Evolutionary conservation across 2,888 invertebrate genomes (phyloP).

Genomic region (Athrips mouffetella): DNA sequence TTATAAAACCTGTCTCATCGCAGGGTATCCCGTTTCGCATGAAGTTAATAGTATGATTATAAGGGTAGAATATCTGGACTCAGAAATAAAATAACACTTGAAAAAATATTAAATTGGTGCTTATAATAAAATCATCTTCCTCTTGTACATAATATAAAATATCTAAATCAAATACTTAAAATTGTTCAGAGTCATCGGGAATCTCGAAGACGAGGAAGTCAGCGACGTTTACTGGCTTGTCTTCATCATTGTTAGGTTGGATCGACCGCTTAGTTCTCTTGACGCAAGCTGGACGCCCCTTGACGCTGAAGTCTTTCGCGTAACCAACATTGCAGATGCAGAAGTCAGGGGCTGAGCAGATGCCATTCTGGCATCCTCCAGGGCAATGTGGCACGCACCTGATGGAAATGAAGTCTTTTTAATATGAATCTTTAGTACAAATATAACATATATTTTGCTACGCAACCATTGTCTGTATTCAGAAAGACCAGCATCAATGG

Average conservation of each 20-base stretch:
- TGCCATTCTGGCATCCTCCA: slow-evolving; percentile 85
- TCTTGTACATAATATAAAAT: not conserved
- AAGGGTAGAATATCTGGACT: too few species aligned
- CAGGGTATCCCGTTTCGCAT: too few species aligned
- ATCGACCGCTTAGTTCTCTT: slow-evolving; percentile 60
- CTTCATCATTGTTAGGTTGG: slow-evolving; percentile 15
- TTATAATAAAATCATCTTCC: not conserved
- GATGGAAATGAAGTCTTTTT: slow-evolving; percentile 19
- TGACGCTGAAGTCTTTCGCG: slow-evolving; percentile 79
- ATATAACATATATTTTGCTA: not conserved
- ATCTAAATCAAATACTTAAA: too few species aligned
- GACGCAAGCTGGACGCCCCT: slow-evolving; percentile 81
- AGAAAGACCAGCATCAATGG: too few species aligned
- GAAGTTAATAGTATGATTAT: too few species aligned
- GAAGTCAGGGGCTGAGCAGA: slow-evolving; percentile 84
- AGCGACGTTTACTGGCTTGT: slow-evolving; percentile 24
- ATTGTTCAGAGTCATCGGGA: slow-evolving; percentile 30
- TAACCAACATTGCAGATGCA: slow-evolving; percentile 86
- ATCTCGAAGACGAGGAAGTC: slow-evolving; percentile 37
- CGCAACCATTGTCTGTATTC: too few species aligned
- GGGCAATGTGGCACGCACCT: slow-evolving; percentile 81
- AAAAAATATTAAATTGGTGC: not conserved
- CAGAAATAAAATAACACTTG: not conserved
- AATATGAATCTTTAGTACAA: not conserved
- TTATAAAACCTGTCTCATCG: too few species aligned